phyloP scores from a whole-genome alignment of 2,113 vertebrate species.

The Thalassoma bifasciatum region DNA sequence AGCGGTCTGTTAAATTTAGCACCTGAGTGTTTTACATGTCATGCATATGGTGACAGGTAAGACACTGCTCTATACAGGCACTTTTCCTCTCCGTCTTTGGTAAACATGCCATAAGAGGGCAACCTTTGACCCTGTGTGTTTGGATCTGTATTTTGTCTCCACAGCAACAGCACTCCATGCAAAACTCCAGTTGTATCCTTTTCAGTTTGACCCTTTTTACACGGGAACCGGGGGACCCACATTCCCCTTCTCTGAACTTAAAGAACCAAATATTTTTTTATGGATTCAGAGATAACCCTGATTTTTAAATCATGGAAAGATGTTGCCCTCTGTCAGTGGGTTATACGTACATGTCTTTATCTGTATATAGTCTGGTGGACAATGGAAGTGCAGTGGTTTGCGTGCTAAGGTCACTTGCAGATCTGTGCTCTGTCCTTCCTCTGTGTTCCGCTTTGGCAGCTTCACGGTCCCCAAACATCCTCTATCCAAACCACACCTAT shows the following conservation, averaged over 20 bases:
- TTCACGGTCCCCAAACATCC: constrained; percentile 78
- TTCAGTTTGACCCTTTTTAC: neutral
- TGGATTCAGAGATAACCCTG: constrained; percentile 58
- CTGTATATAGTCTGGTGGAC: constrained; percentile 64
- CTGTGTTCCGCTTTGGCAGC: constrained; percentile 75
- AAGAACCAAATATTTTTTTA: constrained; percentile 9
- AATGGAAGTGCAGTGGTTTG: constrained; percentile 71
- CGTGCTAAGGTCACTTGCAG: constrained; percentile 79
- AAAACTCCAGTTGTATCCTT: constrained; percentile 18
- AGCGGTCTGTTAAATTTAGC: constrained; percentile 58
- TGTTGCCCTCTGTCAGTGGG: constrained; percentile 48
- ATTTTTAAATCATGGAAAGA: constrained; percentile 39
- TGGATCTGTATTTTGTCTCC: constrained; percentile 63
- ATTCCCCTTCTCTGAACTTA: neutral
- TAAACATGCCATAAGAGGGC: constrained; percentile 52
- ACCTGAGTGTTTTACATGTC: constrained; percentile 49
- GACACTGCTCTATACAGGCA: constrained; percentile 29
- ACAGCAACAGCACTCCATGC: constrained; percentile 27
- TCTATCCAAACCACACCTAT: constrained; percentile 69
- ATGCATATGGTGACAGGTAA: constrained; percentile 46
- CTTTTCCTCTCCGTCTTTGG: constrained; percentile 34
- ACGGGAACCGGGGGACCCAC: neutral
- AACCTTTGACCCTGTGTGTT: constrained; percentile 63
- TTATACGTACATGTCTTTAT: constrained; percentile 64
- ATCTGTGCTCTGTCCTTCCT: constrained; percentile 78